phyloP scores from a whole-genome alignment of 1,140 invertebrate species.

The Drosophila pandora region DNA sequence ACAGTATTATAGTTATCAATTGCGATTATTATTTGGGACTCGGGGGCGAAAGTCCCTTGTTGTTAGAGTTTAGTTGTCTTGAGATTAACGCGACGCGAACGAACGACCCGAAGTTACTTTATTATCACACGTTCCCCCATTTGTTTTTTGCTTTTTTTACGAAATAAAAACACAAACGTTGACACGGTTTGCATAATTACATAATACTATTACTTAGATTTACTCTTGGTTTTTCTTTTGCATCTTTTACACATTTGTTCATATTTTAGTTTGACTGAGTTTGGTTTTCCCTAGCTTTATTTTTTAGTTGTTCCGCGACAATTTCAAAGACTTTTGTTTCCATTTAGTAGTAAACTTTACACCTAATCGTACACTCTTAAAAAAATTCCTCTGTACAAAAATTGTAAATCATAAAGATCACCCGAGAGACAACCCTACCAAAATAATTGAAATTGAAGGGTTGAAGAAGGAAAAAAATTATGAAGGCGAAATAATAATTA shows the following conservation, averaged over 20 bases:
- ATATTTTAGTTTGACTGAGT: conserved; percentile 41
- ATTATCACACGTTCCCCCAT: conserved; percentile 81
- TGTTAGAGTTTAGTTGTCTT: conserved; percentile 51
- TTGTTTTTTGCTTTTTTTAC: conserved; percentile 15
- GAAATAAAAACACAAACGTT: conserved; percentile 64
- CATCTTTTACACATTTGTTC: conserved; percentile 25
- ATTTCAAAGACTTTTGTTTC: conserved; percentile 78
- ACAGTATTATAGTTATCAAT: conserved; percentile 47
- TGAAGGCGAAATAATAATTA: conserved; percentile 27
- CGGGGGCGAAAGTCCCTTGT: conserved; percentile 81
- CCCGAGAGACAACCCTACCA: conserved; percentile 46
- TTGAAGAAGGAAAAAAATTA: conserved; percentile 42
- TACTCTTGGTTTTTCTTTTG: conserved; percentile 51
- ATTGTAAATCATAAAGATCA: conserved; percentile 46
- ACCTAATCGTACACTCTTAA: conserved; percentile 69
- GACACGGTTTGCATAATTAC: conserved; percentile 64
- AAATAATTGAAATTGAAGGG: conserved; percentile 32
- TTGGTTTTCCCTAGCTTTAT: conserved; percentile 47
- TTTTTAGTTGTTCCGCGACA: conserved; percentile 70
- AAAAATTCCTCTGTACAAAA: conserved; percentile 69
- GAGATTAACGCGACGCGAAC: conserved; percentile 78
- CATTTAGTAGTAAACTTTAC: conserved; percentile 72
- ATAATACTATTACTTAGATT: conserved; percentile 81
- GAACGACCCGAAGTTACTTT: conserved; percentile 81
- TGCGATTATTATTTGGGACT: conserved; percentile 72